phyloP scores from a whole-genome alignment of 2,888 invertebrate species.

The Bombylius discolor region DNA sequence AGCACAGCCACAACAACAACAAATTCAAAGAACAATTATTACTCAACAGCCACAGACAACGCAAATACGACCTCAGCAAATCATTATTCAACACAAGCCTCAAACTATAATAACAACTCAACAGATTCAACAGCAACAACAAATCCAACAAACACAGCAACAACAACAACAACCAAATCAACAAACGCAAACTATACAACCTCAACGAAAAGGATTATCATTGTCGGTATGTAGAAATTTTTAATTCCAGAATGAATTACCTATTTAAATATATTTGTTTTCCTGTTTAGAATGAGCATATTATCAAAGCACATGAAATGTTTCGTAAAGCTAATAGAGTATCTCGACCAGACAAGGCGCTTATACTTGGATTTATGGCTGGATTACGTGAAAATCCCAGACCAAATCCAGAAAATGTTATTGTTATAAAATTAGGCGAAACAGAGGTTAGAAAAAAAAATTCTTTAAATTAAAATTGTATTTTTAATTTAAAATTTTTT shows the following conservation, averaged over 20 bases:
- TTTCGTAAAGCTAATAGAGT: conserved; percentile 92
- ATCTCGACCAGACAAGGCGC: conserved; percentile 90
- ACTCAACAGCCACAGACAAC: conserved; percentile 21
- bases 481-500: not conserved
- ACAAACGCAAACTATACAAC: conserved; percentile 18
- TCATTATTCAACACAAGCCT: conserved; percentile 27
- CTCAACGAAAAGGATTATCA: conserved; percentile 30
- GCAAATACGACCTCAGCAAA: conserved; percentile 21
- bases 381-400: conserved; percentile 96
- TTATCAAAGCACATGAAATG: conserved; percentile 95
- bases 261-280: not conserved
- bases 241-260: not conserved
- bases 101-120: conserved; percentile 30
- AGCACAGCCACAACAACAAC: conserved; percentile 16
- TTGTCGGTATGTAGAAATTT: conserved; percentile 27
- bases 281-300: conserved; percentile 72
- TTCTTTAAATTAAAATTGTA: no score
- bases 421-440: conserved; percentile 91
- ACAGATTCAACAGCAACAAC: conserved; percentile 31
- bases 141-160: conserved; percentile 23
- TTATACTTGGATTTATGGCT: conserved; percentile 96
- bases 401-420: conserved; percentile 91
- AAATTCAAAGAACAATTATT: conserved; percentile 31
- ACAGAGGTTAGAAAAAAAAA: conserved; percentile 41
- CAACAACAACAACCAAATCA: conserved; percentile 17